Evolutionary conservation across 53 echinoderm and acorn worm genomes (phyloP), one percentile per base, ranked within the genome.

Genomic region (Patiria pectinifera): DNA sequence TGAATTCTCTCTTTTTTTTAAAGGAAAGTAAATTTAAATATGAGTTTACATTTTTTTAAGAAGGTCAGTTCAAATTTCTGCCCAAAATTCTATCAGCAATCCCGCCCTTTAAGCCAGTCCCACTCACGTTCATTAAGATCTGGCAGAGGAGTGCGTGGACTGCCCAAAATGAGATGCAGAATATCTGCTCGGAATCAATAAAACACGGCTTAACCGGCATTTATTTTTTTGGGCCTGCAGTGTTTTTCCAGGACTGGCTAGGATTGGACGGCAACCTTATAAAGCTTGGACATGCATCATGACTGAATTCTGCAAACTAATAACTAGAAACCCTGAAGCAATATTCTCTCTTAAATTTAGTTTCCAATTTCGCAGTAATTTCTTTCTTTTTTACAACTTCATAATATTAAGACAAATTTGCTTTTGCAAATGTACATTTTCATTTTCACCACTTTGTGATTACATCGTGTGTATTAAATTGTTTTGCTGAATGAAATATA

Each of bases 111-210:
- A 74, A 74, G 74, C 22, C 24, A 0, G 10, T 74, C 74, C 19
- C 3, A 74, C 6, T 74, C 74, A 10, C 74, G 21, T 24, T 74
- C 24, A n/a, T 23, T 74, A 23, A 24, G 74, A 74, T 74, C 21
- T 21, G 15, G 74, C 74, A 24, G 74, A 22, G 74, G 74, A 22
- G 22, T 16, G 0, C 19, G 66, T 24, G 24, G 74, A 74, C 69
- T 69, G 69, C 16, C 69, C 15, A 21, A 69, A 69, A 62, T 85
- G 70, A 44, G n/a, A 85, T 85, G 85, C 85, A 85, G 69, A 85
- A 85, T 85, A 35, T 63, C 63, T 45, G 26, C 66, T 18, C 44
- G 15, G 3, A 85, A 46, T 48, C 48, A 79, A 79, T 79, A 23
- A 53, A 74, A 24, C 74, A 74, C 5, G 79, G 48, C 48, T 79